These are phyloP conservation scores for Melanchra persicariae DNA, from an alignment of 2,888 invertebrate genomes.

Conservation along the genomic window DNA sequence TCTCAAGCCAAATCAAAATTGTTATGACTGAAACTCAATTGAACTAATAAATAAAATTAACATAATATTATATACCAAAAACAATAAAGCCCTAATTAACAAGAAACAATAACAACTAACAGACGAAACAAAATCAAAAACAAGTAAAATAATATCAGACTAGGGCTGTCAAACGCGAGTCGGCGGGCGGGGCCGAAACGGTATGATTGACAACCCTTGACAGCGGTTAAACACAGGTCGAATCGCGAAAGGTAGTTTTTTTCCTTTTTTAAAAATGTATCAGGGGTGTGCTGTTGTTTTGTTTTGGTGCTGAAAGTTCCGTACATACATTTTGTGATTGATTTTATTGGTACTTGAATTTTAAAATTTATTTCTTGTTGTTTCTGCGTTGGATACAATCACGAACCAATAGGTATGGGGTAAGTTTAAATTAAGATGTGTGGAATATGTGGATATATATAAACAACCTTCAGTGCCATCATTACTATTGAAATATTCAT, in stretches of 20 bases:
- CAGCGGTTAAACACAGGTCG: slow-evolving; percentile 89
- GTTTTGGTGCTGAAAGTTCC: slow-evolving; percentile 69
- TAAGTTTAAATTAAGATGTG: not conserved
- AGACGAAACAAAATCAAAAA: slow-evolving; percentile 66
- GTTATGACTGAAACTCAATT: no score
- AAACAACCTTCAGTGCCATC: no score
- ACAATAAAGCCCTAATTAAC: slow-evolving; percentile 58
- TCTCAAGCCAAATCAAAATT: no score
- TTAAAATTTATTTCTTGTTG: not conserved
- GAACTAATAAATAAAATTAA: not conserved
- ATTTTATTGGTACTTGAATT: slow-evolving; percentile 4
- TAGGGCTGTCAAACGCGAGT: slow-evolving; percentile 74
- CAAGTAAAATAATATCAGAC: slow-evolving; percentile 66
- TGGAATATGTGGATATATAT: no score
- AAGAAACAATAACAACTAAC: slow-evolving; percentile 65
- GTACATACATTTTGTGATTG: slow-evolving; percentile 64
- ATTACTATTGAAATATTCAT: no score
- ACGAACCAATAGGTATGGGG: not conserved
- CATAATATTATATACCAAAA: slow-evolving; percentile 21
- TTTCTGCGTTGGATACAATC: not conserved
- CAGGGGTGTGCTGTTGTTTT: slow-evolving; percentile 65
- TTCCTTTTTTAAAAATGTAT: slow-evolving; percentile 64
- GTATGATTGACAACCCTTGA: slow-evolving; percentile 87
- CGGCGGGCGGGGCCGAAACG: slow-evolving; percentile 72
- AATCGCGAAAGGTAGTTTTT: slow-evolving; percentile 85